A percentile compares a stretch with the other conserved stretches of the same genome.
phyloP scores from a whole-genome alignment of 2,888 invertebrate genomes.

The Ryuthela nishihirai region DNA sequence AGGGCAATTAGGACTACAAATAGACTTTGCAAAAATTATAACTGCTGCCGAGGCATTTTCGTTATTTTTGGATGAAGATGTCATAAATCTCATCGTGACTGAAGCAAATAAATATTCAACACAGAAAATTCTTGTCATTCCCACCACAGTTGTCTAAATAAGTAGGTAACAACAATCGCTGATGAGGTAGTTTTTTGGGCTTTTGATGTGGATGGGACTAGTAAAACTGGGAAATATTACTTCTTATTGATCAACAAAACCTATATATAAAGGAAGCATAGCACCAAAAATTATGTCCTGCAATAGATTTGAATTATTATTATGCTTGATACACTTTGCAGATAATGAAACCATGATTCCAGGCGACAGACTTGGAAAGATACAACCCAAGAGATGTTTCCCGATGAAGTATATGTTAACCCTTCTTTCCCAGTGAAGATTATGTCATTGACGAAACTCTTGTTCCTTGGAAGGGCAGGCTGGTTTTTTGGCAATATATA shows the following conservation, averaged over 20 bases:
- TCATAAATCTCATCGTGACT: too few relatives aligned
- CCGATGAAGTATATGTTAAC: background rate
- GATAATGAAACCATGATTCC: background rate
- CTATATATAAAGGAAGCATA: background rate
- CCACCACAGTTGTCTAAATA: background rate
- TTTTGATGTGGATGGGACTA: background rate
- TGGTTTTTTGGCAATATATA: slow-evolving; percentile 47
- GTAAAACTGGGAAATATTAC: background rate
- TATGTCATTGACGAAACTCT: slow-evolving; percentile 46
- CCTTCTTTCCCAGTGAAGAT: slow-evolving; percentile 8
- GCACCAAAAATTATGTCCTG: background rate
- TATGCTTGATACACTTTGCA: slow-evolving; percentile 6
- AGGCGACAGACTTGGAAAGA: slow-evolving; percentile 6
- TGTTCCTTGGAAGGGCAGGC: slow-evolving; percentile 46
- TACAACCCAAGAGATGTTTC: slow-evolving; percentile 5
- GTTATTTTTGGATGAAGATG: too few relatives aligned
- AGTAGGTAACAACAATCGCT: background rate
- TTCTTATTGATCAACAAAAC: background rate
- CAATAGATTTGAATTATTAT: slow-evolving; percentile 3
- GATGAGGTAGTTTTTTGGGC: background rate
- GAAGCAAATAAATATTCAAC: background rate
- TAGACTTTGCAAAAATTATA: too few relatives aligned
- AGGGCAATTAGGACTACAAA: too few relatives aligned
- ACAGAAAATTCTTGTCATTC: background rate
- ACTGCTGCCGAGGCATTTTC: too few relatives aligned